Base-by-base conservation (phyloP, 1,140 invertebrate genomes). In the Calliphora vicina region DNA sequence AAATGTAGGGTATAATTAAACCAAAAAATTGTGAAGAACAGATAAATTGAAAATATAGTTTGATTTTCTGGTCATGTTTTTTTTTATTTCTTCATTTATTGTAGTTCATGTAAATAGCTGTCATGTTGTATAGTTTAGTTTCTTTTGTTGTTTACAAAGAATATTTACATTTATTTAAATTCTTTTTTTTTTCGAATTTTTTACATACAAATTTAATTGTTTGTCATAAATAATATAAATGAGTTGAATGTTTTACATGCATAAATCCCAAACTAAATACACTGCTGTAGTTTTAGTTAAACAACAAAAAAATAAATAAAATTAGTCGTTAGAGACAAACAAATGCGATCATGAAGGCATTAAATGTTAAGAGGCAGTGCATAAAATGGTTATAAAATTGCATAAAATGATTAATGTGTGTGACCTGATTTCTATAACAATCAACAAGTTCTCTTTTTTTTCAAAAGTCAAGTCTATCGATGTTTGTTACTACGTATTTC, bases 401-500 rank as follows among this genome's bases (percentile, higher is more conserved):
- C 13, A 12, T 25, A 35, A 80, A 80, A 73, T 83, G 82, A 80
- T 83, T 50, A 72, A 83, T 83, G 82, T 43, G 23, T 83, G 10
- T 71, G 71, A 80, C 61, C 23, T 29, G 82, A 80, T 80, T 83
- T 83, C 2, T 10, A 15, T 50, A 50, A 50, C 45, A 50, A 50
- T 50, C 17, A n/a, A 50, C 29, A 10, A 72, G 71, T 26, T 20
- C 71, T 26, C 12, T 17, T 13, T 27, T 74, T 35, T 17, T 17
- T 35, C 2, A 8, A 35, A 35, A 35, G 35, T 35, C 72, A 27
- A 74, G 26, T 23, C 26, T 27, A 73, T 27, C 25, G 8, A 10
- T n/a, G 35, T 74, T 74, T 74, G n/a, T n/a, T n/a, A n/a, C n/a
- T n/a, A n/a, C 26, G 27, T 50, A 50, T 50, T 35, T 50, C 12